These are phyloP conservation scores for Chymomyza fuscimana DNA, from an alignment of 2,888 invertebrate genomes.

Conservation along the genomic window DNA sequence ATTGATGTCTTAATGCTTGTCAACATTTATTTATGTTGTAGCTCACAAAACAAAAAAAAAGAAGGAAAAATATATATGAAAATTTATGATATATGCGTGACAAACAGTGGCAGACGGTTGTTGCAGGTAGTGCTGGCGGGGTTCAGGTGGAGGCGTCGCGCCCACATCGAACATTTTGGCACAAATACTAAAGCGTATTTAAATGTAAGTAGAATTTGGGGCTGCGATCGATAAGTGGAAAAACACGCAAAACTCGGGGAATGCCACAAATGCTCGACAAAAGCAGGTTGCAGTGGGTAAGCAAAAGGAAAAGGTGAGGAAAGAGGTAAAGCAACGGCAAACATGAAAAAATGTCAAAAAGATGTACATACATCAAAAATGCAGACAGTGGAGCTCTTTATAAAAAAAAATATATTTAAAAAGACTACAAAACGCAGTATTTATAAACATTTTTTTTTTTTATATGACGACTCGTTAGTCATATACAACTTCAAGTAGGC, in stretches of 20 bases:
- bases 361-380: slow-evolving; percentile 38
- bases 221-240: slow-evolving; percentile 59
- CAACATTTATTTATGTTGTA: slow-evolving; percentile 34
- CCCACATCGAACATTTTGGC: slow-evolving; percentile 68
- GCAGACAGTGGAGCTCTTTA: slow-evolving; percentile 18
- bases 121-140: slow-evolving; percentile 17
- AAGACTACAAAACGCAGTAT: no score
- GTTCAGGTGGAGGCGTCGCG: slow-evolving; percentile 41
- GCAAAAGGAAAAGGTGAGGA: background rate
- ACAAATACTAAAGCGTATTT: slow-evolving; percentile 51
- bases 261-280: slow-evolving; percentile 49
- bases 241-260: slow-evolving; percentile 52
- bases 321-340: background rate
- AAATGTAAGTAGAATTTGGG: slow-evolving; percentile 26
- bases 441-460: no score
- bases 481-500: no score
- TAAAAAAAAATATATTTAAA: no score
- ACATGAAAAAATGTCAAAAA: slow-evolving; percentile 17
- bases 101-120: slow-evolving; percentile 37
- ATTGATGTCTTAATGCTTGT: slow-evolving; percentile 64
- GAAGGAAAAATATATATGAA: background rate
- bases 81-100: slow-evolving; percentile 46
- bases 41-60: background rate
- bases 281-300: slow-evolving; percentile 20
- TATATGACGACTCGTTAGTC: no score